Evolutionary conservation across 2,113 vertebrate genomes (phyloP).

Genomic region (Microcebus ravelobensis): DNA sequence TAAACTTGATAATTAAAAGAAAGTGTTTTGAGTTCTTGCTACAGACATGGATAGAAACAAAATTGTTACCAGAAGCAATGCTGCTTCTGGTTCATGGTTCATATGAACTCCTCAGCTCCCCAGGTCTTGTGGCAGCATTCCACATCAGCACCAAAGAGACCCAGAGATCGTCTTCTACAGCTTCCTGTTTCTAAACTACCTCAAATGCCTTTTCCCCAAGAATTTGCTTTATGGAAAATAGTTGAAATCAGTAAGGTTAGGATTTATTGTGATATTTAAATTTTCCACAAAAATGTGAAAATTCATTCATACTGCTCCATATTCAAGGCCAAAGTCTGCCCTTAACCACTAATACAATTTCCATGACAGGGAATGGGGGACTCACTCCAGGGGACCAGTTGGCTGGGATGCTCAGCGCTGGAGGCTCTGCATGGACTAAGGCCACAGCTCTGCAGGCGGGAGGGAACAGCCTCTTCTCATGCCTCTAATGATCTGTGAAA

Average conservation of each 20-base stretch:
- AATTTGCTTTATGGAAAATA: background rate
- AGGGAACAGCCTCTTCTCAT: background rate
- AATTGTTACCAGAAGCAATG: conserved; percentile 8
- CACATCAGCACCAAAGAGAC: rapidly evolving
- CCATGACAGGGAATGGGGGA: background rate
- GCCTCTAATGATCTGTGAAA: conserved; percentile 60
- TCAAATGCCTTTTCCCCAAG: background rate
- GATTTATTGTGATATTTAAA: background rate
- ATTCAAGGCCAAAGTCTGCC: background rate
- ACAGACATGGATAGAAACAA: background rate
- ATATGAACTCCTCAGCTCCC: conserved; percentile 32
- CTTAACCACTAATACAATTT: background rate
- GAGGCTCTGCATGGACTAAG: background rate
- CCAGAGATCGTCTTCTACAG: background rate
- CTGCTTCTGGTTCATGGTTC: conserved; percentile 53
- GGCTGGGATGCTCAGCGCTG: rapidly evolving
- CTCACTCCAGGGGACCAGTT: background rate
- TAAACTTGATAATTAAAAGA: conserved; percentile 70
- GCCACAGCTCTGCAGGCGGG: rapidly evolving
- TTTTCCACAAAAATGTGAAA: background rate
- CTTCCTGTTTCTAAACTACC: background rate
- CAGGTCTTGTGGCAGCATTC: conserved; percentile 55
- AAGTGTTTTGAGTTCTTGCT: conserved; percentile 41
- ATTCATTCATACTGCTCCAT: background rate
- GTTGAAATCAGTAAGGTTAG: background rate